Percentiles rank a stretch among this genome's conserved stretches.
These are phyloP conservation scores for Nebria brevicollis DNA, from an alignment of 2,888 invertebrate genomes.

Conservation along the genomic window DNA sequence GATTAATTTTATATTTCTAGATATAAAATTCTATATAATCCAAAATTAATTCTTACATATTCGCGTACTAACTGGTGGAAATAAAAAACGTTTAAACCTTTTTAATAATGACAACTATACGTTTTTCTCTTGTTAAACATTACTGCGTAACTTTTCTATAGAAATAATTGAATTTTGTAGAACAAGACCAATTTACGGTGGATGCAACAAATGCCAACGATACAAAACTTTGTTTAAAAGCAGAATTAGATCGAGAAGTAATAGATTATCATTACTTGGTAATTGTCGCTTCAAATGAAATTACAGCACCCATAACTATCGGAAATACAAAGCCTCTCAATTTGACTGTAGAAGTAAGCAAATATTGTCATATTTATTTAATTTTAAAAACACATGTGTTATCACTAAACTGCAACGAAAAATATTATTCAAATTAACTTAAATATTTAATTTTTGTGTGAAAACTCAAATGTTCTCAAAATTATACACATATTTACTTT, in stretches of 20 bases:
- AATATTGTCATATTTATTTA: background rate
- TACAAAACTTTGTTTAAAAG: slow-evolving; percentile 19
- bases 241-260: slow-evolving; percentile 63
- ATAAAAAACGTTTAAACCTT: too few species aligned
- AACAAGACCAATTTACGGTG: background rate
- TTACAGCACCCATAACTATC: slow-evolving; percentile 54
- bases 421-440: too few species aligned
- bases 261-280: slow-evolving; percentile 60
- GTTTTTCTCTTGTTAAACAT: too few species aligned
- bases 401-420: background rate
- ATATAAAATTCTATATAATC: background rate
- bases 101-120: too few species aligned
- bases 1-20: too few species aligned
- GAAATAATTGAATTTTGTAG: background rate
- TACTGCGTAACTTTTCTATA: too few species aligned
- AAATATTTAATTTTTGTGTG: too few species aligned
- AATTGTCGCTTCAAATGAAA: slow-evolving; percentile 66
- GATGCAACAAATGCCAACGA: background rate
- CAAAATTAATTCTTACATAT: too few species aligned
- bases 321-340: slow-evolving; percentile 56
- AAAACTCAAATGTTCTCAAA: too few species aligned
- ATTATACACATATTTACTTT: too few species aligned
- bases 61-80: too few species aligned
- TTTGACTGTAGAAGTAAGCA: slow-evolving; percentile 63
- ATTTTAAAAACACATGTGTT: background rate